Conservation (phyloP, 1,140 invertebrate species). For the Eupeodes corollae region DNA sequence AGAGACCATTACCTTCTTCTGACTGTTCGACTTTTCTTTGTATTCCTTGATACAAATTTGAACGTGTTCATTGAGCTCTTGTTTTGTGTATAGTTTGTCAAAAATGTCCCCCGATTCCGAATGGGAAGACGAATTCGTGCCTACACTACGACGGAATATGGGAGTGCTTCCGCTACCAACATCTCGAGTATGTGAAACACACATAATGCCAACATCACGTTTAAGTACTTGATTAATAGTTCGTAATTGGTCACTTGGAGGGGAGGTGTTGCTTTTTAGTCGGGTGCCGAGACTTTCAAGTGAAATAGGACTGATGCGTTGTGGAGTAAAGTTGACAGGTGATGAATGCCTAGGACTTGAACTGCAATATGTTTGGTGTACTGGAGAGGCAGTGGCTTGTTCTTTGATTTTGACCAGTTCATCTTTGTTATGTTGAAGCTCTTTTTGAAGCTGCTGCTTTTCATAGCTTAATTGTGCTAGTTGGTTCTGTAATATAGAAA, state of each 20-base stretch:
- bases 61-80: constrained; percentile 18
- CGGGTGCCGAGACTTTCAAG: constrained; percentile 28
- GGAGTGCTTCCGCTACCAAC: constrained; percentile 14
- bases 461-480: constrained; percentile 61
- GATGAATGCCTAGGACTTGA: constrained; percentile 21
- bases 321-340: constrained; percentile 28
- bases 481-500: constrained; percentile 43
- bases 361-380: constrained; percentile 15
- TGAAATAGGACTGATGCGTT: constrained; percentile 30
- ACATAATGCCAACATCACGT: constrained; percentile 56
- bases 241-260: constrained; percentile 6
- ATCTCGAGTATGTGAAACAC: constrained; percentile 32
- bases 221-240: constrained; percentile 15
- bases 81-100: constrained; percentile 21
- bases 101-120: background rate
- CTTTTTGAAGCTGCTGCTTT: constrained; percentile 51
- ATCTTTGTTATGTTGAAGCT: constrained; percentile 44
- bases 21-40: constrained; percentile 14
- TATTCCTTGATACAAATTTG: constrained; percentile 12
- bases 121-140: constrained; percentile 12
- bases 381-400: constrained; percentile 31
- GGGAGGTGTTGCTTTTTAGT: constrained; percentile 23
- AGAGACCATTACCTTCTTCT: constrained; percentile 6
- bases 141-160: constrained; percentile 12
- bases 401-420: constrained; percentile 33